These are phyloP conservation scores for Menura novaehollandiae DNA, from an alignment of 2,113 vertebrate species.

Conservation along the genomic window DNA sequence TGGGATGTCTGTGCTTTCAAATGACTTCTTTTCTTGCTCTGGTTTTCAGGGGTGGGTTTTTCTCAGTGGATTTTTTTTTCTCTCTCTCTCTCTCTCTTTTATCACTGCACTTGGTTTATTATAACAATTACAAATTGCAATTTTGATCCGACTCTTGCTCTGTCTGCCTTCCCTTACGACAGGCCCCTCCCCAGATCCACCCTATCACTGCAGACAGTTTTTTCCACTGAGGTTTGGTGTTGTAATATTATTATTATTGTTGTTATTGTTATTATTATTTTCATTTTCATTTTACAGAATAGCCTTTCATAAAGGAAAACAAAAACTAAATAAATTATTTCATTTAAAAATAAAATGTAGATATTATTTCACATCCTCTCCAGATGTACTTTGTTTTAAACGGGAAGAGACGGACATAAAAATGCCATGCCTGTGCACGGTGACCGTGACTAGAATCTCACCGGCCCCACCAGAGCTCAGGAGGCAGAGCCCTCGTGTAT, in stretches of 20 bases:
- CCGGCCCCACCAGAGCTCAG: not conserved
- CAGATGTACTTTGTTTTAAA: not conserved
- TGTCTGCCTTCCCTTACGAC: not conserved
- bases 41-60: not conserved
- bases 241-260: not conserved
- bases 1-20: constrained; percentile 60
- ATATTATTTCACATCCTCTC: not conserved
- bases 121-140: constrained; percentile 82
- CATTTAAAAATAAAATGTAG: not conserved
- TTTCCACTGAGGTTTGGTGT: not conserved
- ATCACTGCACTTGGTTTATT: constrained; percentile 77
- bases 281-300: not conserved
- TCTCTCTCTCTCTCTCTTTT: not conserved
- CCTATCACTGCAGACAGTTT: not conserved
- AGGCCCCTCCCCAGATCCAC: not conserved
- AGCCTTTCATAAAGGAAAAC: not conserved
- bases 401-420: not conserved
- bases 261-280: not conserved
- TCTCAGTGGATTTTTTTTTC: not conserved
- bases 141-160: constrained; percentile 74
- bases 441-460: not conserved
- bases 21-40: constrained; percentile 49
- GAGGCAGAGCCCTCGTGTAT: not conserved
- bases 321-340: fast-evolving
- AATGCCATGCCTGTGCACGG: not conserved